Conservation (phyloP, 2,797 vertebrate species). For the Malurus splendens region DNA sequence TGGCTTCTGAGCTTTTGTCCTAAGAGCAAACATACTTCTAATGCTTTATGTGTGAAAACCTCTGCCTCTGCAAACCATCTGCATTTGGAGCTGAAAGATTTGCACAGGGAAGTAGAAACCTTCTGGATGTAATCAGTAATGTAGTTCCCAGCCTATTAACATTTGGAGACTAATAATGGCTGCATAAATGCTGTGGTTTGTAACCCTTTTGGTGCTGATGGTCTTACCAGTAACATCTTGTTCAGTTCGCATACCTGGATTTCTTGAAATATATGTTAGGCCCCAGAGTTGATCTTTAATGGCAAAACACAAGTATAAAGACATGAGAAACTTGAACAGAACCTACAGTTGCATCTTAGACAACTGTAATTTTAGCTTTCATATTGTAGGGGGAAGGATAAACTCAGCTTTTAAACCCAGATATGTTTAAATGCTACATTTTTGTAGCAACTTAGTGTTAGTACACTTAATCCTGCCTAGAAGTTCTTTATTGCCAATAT, state of each 20-base stretch:
- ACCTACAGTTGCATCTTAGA: neutral
- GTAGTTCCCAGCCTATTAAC: neutral
- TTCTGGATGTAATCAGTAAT: neutral
- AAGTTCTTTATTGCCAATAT: neutral
- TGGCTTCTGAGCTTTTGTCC: conserved; percentile 2
- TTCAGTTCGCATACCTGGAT: neutral
- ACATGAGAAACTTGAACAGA: neutral
- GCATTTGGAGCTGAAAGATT: neutral
- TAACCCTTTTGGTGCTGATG: conserved; percentile 7
- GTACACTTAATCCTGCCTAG: neutral
- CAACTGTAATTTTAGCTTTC: neutral
- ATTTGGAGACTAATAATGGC: neutral
- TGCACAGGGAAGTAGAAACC: neutral
- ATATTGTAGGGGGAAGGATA: neutral
- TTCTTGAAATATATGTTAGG: neutral
- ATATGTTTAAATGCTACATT: neutral
- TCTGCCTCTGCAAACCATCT: neutral
- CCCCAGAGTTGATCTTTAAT: neutral
- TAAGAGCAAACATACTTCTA: neutral
- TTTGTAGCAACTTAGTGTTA: neutral
- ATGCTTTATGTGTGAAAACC: neutral
- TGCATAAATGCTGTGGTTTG: neutral
- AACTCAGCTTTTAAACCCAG: neutral
- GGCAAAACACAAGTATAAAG: neutral
- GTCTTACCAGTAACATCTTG: conserved; percentile 8